Percentiles rank a stretch among this genome's conserved stretches.
Conservation (phyloP, 2,113 vertebrate genomes). For the Macroglossus sobrinus region DNA sequence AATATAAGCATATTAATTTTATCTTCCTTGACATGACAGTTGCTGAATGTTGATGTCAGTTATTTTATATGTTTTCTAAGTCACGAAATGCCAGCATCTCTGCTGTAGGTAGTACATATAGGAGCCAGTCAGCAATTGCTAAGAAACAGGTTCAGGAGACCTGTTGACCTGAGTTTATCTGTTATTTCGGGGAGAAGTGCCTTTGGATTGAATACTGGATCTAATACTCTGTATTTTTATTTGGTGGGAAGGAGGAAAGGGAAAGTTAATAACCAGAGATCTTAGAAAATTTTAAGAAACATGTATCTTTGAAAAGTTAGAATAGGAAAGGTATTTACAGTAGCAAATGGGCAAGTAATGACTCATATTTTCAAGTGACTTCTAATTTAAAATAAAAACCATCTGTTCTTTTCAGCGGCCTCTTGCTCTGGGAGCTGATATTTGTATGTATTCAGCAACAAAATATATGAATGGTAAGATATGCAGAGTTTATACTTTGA, state of each 20-base stretch:
- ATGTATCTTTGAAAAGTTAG: neutral
- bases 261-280: neutral
- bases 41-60: neutral
- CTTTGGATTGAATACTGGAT: neutral
- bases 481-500: neutral
- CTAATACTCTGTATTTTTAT: neutral
- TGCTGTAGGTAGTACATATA: neutral
- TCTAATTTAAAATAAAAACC: constrained; percentile 2
- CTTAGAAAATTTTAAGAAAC: neutral
- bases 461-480: constrained; percentile 98
- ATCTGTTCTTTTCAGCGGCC: constrained; percentile 87
- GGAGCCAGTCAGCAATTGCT: neutral
- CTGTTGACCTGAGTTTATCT: neutral
- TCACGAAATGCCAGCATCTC: neutral
- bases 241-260: neutral
- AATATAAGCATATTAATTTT: neutral
- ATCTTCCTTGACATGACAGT: neutral
- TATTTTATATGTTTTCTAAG: neutral
- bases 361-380: neutral
- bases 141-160: neutral
- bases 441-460: constrained; percentile 96
- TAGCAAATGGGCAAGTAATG: neutral
- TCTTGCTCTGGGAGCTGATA: constrained; percentile 93
- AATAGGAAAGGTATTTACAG: neutral
- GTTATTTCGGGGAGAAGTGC: neutral